Percentiles rank a stretch among this genome's conserved stretches.
phyloP scores from a whole-genome alignment of 2,113 vertebrate genomes.

The Microtus oregoni region DNA sequence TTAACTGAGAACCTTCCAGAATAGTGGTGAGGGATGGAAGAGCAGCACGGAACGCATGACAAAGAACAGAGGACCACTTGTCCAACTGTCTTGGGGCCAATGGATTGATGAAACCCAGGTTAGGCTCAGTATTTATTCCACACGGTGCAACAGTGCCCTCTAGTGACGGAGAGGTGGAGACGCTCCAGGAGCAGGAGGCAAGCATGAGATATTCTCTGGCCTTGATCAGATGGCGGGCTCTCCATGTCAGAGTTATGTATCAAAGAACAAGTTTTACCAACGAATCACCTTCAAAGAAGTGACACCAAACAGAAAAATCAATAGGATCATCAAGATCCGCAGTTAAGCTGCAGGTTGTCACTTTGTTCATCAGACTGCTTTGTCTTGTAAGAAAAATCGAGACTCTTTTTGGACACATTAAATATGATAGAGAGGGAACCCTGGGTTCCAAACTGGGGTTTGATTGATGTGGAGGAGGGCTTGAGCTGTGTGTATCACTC shows the following conservation, averaged over 20 bases:
- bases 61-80: background rate
- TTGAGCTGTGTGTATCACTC: background rate
- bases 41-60: background rate
- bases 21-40: background rate
- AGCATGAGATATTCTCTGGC: background rate
- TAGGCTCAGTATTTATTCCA: background rate
- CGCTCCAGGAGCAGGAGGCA: background rate
- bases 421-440: background rate
- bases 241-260: constrained; percentile 35
- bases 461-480: background rate
- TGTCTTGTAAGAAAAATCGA: constrained; percentile 1
- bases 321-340: background rate
- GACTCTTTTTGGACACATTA: background rate
- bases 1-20: constrained; percentile 34
- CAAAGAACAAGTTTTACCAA: constrained; percentile 46
- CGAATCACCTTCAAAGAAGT: constrained; percentile 35
- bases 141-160: constrained; percentile 78
- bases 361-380: background rate
- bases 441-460: background rate
- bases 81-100: background rate
- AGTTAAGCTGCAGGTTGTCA: background rate
- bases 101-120: background rate
- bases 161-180: constrained; percentile 34
- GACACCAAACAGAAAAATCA: background rate
- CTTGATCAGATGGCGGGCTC: background rate